Conservation (phyloP, 2,888 invertebrate genomes). For the Melanostoma scalare region DNA sequence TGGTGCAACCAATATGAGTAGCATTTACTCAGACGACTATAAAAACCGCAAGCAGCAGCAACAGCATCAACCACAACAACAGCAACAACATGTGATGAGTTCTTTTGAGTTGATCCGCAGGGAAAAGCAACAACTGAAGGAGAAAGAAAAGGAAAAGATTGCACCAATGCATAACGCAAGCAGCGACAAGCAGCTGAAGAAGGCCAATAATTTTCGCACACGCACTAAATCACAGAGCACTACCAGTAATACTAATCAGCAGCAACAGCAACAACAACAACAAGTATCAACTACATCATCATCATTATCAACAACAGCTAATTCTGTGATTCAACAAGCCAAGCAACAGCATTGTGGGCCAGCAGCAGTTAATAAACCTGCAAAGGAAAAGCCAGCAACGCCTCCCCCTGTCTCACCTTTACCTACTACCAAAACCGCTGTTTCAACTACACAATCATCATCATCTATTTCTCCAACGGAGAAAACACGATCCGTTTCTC, state of each 20-base stretch:
- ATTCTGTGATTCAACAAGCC: constrained; percentile 39
- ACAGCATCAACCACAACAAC: constrained; percentile 19
- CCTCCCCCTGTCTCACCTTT: constrained; percentile 49
- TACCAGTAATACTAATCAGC: constrained; percentile 55
- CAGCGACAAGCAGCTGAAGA: constrained; percentile 63
- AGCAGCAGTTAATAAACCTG: constrained; percentile 41
- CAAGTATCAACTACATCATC: constrained; percentile 56
- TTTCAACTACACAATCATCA: constrained; percentile 73
- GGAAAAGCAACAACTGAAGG: constrained; percentile 77
- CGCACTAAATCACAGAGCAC: constrained; percentile 69
- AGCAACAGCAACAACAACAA: constrained; percentile 67
- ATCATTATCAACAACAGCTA: constrained; percentile 5
- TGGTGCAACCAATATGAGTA: constrained; percentile 74
- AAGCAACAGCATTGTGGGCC: constrained; percentile 60
- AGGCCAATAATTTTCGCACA: constrained; percentile 60
- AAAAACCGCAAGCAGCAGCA: constrained; percentile 43
- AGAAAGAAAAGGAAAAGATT: constrained; percentile 64
- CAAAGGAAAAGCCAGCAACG: constrained; percentile 66
- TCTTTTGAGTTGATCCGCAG: constrained; percentile 80
- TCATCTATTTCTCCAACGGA: constrained; percentile 71
- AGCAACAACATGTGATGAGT: constrained; percentile 74
- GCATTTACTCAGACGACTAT: constrained; percentile 63
- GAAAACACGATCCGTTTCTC: constrained; percentile 63
- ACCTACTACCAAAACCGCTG: constrained; percentile 49
- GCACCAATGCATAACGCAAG: constrained; percentile 44